Base-by-base conservation (phyloP, 2,113 vertebrate genomes). In the Hippocampus abdominalis region DNA sequence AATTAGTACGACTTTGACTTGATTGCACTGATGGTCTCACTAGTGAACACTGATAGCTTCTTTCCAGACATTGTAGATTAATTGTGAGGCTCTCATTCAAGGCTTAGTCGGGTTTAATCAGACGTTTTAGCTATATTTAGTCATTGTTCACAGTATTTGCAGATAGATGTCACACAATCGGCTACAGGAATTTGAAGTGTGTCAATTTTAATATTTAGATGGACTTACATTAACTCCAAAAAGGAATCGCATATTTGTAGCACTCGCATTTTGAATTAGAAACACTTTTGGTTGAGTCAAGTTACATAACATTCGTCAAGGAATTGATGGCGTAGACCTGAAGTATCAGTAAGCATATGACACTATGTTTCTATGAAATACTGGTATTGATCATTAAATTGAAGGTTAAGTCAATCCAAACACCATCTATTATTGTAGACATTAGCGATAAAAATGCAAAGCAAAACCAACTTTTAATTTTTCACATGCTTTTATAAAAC, bases 11-110 rank as follows among this genome's bases (percentile, higher is more conserved):
- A 42, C 8, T 15, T 21, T 27, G 36, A 66, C 27, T 66, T 46
- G 4, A 72, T 21, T 67, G 66, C 25, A 18, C 13, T 49, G 49
- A 68, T 27, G 60, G 36, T 77, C 49, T 60, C 46, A 39, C 61
- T 44, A 25, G 9, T 60, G 13, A 39, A 36, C 49, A 61, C 46
- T 27, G 66, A 39, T 1, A 40, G 21, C 68, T 29, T 27, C 15
- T 68, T 44, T 51, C 16, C 25, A 60, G 59, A n/a, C 32, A 27
- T 0, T 18, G 36, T 4, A 66, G n/a, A 25, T 23, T 64, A 42
- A 42, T 25, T 23, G n/a, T 46, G 15, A 29, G 27, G 27, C 57
- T 29, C 25, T 18, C 4, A 29, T 60, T 2, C 57, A 60, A 60
- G 13, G 2, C 32, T 60, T 32, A 29, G 15, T 12, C 25, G 2